These are phyloP conservation scores for Nesospiza acunhae DNA, from an alignment of 2,113 vertebrate genomes.

Conservation along the genomic window DNA sequence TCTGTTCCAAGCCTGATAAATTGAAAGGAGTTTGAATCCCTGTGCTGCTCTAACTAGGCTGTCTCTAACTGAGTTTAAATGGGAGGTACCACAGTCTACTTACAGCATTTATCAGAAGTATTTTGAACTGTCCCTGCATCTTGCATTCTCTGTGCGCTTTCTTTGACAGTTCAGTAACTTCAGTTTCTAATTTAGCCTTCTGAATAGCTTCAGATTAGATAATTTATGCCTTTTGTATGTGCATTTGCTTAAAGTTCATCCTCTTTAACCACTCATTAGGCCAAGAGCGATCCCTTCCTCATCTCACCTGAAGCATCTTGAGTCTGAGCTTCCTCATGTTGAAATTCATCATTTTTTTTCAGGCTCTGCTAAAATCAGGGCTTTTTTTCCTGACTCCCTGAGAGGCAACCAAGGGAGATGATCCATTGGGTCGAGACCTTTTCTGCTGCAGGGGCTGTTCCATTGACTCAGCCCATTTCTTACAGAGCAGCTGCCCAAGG, in stretches of 20 bases:
- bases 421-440: neutral
- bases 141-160: neutral
- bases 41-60: neutral
- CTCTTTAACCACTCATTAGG: neutral
- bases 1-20: neutral
- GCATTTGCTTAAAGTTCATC: neutral
- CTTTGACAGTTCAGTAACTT: neutral
- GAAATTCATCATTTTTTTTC: neutral
- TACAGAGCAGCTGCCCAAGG: neutral
- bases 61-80: neutral
- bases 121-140: neutral
- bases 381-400: rapidly evolving
- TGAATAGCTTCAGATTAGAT: neutral
- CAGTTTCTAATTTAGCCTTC: conserved; percentile 20
- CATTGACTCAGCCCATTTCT: neutral
- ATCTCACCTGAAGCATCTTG: neutral
- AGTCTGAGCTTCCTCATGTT: neutral
- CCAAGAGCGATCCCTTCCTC: rapidly evolving
- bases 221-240: neutral
- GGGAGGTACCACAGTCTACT: neutral
- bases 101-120: neutral
- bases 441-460: neutral
- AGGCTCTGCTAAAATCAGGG: neutral
- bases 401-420: neutral
- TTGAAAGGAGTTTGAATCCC: neutral